Percentiles rank a stretch among this genome's conserved stretches.
phyloP scores from a whole-genome alignment of 2,113 vertebrate genomes.

The Scatophagus argus region DNA sequence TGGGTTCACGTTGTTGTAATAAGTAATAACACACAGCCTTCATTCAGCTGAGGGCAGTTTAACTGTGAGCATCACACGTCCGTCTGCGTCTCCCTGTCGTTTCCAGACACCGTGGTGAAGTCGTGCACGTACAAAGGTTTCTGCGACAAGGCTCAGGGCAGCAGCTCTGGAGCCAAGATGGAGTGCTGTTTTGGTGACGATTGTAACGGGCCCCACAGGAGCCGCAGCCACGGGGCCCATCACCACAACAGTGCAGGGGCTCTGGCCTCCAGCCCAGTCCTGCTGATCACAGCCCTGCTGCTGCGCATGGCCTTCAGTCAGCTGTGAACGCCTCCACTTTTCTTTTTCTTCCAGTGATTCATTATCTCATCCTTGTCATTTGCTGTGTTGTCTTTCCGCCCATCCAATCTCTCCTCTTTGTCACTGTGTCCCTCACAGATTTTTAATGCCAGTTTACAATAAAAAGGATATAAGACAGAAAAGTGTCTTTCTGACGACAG shows the following conservation, averaged over 20 bases:
- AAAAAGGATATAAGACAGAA: constrained; percentile 22
- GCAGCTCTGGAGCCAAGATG: constrained; percentile 80
- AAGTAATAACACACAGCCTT: not conserved
- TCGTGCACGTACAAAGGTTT: constrained; percentile 90
- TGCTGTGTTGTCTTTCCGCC: constrained; percentile 20
- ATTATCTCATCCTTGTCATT: constrained; percentile 8
- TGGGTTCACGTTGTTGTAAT: constrained; percentile 10
- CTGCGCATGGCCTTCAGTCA: constrained; percentile 70
- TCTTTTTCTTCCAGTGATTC: constrained; percentile 23
- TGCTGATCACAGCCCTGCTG: constrained; percentile 75
- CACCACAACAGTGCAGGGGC: constrained; percentile 27
- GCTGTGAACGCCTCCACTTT: constrained; percentile 62
- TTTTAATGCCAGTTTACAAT: constrained; percentile 4
- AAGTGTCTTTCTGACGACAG: not conserved
- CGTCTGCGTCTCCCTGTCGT: not conserved
- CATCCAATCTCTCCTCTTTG: not conserved
- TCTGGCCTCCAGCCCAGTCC: constrained; percentile 50
- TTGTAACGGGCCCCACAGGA: constrained; percentile 85
- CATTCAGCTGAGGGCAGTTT: not conserved
- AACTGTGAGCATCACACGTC: not conserved
- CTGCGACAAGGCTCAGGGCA: constrained; percentile 85
- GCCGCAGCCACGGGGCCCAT: constrained; percentile 74
- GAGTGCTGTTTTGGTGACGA: constrained; percentile 87
- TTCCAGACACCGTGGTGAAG: constrained; percentile 88
- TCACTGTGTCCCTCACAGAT: not conserved